Base-by-base conservation (phyloP, 2,888 invertebrate genomes). In the Tipula confusa region DNA sequence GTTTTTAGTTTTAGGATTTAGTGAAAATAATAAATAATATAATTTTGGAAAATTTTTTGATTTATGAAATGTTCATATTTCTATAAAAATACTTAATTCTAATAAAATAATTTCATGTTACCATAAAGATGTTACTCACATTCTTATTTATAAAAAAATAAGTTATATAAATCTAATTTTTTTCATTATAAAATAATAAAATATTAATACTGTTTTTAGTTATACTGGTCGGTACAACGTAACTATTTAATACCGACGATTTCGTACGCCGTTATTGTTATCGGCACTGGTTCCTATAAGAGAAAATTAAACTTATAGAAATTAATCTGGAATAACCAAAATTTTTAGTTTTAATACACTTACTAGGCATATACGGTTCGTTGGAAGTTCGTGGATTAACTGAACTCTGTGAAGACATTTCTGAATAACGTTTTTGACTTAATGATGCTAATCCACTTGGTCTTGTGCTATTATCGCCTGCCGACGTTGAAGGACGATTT, bases 401-500 rank as follows among this genome's bases (percentile, higher is more conserved):
- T 24, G 64, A 18, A 31, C 38, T 38, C 13, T 2, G 11, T 38
- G 38, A 38, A 7, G 38, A 2, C 18, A 13, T 5, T 79, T 79
- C 4, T 79, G 79, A 28, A 79, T 79, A 79, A 79, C 28, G 79
- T 13, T n/a, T 38, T 13, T 38, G 38, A 13, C n/a, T 38, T 38
- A 13, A 38, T 13, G 38, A 38, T 38, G 38, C 38, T 38, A 38
- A 38, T 13, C 38, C 38, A 2, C 13, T 38, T 2, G 38, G 38
- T n/a, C 13, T 9, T 9, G 9, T 13, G 38, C 4, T 13, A 38
- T n/a, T 64, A 2, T 24, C 64, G 64, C 64, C 24, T 3, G 33
- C 24, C 18, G 80, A 29, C 4, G 82, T 82, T 1, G 82, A 82
- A 5, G 82, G 24, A 13, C 82, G 31, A 29, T 87, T 1, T 90